Evolutionary conservation across 2,113 vertebrate species (phyloP).

Genomic region (Myotis brandtii): DNA sequence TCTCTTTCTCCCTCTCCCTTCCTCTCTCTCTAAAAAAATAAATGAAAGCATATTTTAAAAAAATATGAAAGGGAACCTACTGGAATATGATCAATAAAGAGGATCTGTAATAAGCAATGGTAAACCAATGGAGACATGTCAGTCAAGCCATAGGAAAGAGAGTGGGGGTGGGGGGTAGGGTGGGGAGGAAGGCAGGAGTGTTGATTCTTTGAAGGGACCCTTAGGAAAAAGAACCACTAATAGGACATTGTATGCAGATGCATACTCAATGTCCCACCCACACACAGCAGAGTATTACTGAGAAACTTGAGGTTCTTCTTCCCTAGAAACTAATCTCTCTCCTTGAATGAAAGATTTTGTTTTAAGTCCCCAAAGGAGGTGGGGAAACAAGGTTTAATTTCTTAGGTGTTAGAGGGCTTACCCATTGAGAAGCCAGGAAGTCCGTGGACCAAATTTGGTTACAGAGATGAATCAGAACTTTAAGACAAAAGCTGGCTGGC

Average conservation of each 20-base stretch:
- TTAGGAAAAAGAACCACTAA: background rate
- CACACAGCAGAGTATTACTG: background rate
- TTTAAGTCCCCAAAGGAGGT: background rate
- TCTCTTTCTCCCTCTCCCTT: background rate
- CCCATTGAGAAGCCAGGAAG: background rate
- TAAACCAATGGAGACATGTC: too few species aligned
- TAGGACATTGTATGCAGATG: background rate
- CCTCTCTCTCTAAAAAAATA: background rate
- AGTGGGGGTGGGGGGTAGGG: too few species aligned
- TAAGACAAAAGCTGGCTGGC: background rate
- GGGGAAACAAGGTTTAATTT: background rate
- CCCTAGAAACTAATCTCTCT: background rate
- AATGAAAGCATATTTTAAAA: background rate
- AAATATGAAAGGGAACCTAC: background rate
- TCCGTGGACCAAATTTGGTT: background rate
- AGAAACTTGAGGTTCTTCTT: background rate
- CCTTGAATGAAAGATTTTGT: background rate
- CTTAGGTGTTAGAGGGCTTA: background rate
- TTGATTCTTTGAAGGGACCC: background rate
- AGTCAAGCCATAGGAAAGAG: background rate
- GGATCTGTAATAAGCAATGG: background rate
- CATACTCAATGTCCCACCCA: background rate
- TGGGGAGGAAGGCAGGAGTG: rapidly evolving
- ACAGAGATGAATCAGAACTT: background rate
- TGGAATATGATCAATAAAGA: background rate